Base-by-base conservation (phyloP, 2,888 invertebrate species). In the Pyrrhosoma nymphula region DNA sequence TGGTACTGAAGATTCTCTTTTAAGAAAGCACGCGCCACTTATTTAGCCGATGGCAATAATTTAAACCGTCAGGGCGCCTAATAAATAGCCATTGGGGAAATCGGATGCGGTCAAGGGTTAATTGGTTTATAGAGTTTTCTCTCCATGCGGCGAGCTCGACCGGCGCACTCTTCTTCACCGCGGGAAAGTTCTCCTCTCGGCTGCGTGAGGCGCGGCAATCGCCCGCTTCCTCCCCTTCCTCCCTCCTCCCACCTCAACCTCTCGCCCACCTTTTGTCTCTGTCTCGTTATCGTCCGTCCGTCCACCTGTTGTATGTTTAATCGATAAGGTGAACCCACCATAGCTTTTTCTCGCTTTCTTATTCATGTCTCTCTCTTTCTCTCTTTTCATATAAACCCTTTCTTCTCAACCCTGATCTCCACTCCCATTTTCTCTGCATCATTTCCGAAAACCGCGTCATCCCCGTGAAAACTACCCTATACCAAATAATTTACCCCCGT, bases 351-450 rank as follows among this genome's bases (percentile, higher is more conserved):
- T 18, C 47, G n/a, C 69, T 75, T 47, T 93, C 47, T 75, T n/a
- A 75, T 75, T 63, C 47, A 47, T 69, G 47, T 56, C 60, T 91
- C n/a, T 93, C 55, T 93, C 69, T 90, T 47, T 93, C 60, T 93
- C 75, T 93, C 91, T 63, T 26, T 35, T 39, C 39, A 56, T 60
- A 6, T 12, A 30, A 23, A 23, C 26, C 23, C 30, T 14, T 39
- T 26, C 12, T 63, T 69, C 69, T 26, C 75, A 35, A 39, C 88
- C 23, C 20, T 23, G 20, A 18, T 14, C 88, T 23, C 20, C 23
- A 12, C 6, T n/a, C n/a, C n/a, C n/a, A n/a, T n/a, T n/a, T 30
- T 26, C 35, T 90, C 47, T 47, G 26, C 55, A 56, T n/a, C 16
- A 8, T 55, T 56, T 90, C 10, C 26, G 35, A n/a, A 10, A 12